These are phyloP conservation scores for Macropodus opercularis DNA, from an alignment of 2,797 vertebrate species.

Conservation along the genomic window DNA sequence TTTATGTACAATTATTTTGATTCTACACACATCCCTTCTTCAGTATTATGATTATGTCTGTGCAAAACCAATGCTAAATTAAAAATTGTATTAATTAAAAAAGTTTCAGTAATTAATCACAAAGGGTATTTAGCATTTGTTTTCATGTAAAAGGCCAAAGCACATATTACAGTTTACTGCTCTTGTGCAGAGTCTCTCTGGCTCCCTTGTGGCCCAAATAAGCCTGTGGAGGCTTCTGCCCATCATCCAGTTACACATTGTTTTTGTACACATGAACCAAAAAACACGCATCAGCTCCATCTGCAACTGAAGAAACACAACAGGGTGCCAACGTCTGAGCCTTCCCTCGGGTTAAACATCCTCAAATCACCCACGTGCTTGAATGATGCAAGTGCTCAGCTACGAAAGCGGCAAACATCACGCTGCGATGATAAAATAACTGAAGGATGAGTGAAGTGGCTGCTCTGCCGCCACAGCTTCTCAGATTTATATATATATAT, in stretches of 20 bases:
- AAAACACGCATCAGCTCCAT: conserved; percentile 66
- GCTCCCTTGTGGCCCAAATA: conserved; percentile 59
- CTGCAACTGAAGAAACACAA: conserved; percentile 43
- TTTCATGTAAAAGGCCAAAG: background rate
- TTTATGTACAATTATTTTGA: no score
- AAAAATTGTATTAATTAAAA: no score
- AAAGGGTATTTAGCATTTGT: conserved; percentile 23
- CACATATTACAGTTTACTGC: conserved; percentile 53
- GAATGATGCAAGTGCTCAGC: conserved; percentile 9
- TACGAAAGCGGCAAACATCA: conserved; percentile 16
- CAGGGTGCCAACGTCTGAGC: conserved; percentile 18
- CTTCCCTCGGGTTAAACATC: conserved; percentile 29
- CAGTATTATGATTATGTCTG: background rate
- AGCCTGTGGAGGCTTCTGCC: conserved; percentile 65
- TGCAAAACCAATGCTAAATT: conserved; percentile 8
- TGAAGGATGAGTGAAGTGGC: conserved; percentile 10
- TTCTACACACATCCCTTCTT: background rate
- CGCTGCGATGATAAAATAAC: background rate
- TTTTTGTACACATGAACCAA: conserved; percentile 59
- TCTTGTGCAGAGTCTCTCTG: conserved; percentile 44
- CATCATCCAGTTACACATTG: conserved; percentile 60
- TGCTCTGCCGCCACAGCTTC: background rate
- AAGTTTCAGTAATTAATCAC: conserved; percentile 43
- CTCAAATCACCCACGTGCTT: conserved; percentile 20
- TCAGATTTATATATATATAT: background rate